Conservation (phyloP, 1,140 invertebrate genomes). For the Copidosoma floridanum region DNA sequence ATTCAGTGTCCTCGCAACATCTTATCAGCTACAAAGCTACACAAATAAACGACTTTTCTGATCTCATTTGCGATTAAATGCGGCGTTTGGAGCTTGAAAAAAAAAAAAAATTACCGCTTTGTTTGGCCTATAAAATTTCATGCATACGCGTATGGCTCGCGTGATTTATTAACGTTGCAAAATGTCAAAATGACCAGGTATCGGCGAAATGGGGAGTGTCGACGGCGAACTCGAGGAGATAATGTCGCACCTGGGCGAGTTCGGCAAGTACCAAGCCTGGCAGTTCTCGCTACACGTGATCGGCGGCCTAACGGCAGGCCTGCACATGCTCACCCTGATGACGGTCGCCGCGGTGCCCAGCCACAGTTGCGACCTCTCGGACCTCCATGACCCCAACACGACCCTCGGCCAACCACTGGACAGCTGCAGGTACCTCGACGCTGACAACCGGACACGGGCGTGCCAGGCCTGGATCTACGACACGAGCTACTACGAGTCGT, state of each 20-base stretch:
- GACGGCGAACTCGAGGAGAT: conserved; percentile 67
- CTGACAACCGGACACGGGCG: conserved; percentile 49
- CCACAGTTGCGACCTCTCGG: conserved; percentile 66
- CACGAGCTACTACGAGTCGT: conserved; percentile 66
- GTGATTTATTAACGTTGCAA: too few relatives aligned
- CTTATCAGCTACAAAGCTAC: too few relatives aligned
- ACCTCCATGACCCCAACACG: not conserved
- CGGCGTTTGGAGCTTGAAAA: too few relatives aligned
- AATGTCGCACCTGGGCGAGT: conserved; percentile 72
- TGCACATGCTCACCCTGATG: conserved; percentile 77
- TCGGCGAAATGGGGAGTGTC: conserved; percentile 59
- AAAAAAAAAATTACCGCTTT: too few relatives aligned
- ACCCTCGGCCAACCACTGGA: conserved; percentile 53
- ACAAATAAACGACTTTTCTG: too few relatives aligned
- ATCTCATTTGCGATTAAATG: too few relatives aligned
- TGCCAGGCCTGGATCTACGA: conserved; percentile 73
- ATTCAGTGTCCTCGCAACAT: too few relatives aligned
- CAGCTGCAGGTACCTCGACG: conserved; percentile 57
- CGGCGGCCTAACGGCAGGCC: conserved; percentile 70
- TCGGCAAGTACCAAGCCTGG: conserved; percentile 73
- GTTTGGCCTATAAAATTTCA: too few relatives aligned
- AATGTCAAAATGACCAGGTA: too few relatives aligned
- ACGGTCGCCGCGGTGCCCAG: conserved; percentile 77
- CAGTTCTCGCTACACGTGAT: conserved; percentile 76
- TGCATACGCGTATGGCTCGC: too few relatives aligned